Evolutionary conservation across 2,888 invertebrate genomes (phyloP).

Genomic region (Philopedon plagiatum): DNA sequence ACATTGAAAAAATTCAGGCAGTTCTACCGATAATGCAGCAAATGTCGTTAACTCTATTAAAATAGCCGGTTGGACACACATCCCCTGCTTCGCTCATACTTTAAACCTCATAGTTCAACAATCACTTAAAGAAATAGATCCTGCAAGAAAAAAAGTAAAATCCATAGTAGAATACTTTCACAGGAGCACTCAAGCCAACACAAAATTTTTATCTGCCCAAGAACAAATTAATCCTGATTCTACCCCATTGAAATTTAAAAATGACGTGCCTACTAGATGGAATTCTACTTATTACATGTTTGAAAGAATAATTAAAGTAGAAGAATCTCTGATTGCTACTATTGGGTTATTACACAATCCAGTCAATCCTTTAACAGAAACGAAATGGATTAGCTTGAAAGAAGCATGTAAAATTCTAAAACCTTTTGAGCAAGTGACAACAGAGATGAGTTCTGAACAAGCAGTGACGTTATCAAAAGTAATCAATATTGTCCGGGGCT

Average conservation of each 20-base stretch:
- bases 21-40: constrained; percentile 42
- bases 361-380: constrained; percentile 45
- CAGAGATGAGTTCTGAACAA: constrained; percentile 54
- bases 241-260: constrained; percentile 43
- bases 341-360: constrained; percentile 53
- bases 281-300: constrained; percentile 46
- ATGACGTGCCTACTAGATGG: constrained; percentile 44
- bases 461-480: constrained; percentile 42
- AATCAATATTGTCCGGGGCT: constrained; percentile 24
- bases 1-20: constrained; percentile 25
- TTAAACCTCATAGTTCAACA: constrained; percentile 38
- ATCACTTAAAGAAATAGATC: constrained; percentile 26
- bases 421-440: constrained; percentile 33
- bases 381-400: constrained; percentile 41
- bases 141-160: constrained; percentile 31
- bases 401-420: constrained; percentile 32
- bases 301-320: constrained; percentile 27
- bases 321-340: constrained; percentile 52
- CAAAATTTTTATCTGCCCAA: constrained; percentile 36
- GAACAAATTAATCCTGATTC: constrained; percentile 29
- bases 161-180: constrained; percentile 42
- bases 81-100: constrained; percentile 47
- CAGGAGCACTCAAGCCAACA: constrained; percentile 41
- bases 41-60: constrained; percentile 37
- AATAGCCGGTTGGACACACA: constrained; percentile 24